Base-by-base conservation (phyloP, 2,888 invertebrate species). In the Fragum fragum region DNA sequence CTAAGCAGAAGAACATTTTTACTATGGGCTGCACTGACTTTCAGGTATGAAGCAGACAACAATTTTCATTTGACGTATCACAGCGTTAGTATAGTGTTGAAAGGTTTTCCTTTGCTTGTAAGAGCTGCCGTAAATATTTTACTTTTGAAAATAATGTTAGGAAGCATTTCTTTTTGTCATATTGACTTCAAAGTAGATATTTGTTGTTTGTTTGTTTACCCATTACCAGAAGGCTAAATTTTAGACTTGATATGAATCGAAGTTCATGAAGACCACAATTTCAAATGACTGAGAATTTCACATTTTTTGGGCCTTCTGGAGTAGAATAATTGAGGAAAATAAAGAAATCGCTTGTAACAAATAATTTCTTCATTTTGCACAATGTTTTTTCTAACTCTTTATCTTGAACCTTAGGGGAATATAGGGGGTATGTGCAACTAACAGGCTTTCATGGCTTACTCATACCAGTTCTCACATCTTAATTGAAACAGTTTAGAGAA, bases 21-120 rank as follows among this genome's bases (percentile, higher is more conserved):
- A 63, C 63, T 1, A 63, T 16, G 57, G 57, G 57, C 23, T 57
- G 57, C 57, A 57, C 57, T 26, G 57, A 57, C 57, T 57, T 57
- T 28, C 57, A 14, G 47, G 47, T 47, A 47, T 14, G 47, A 47
- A 47, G 47, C 47, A 47, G 47, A 47, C 47, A 16, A n/a, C 47
- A 47, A 47, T 47, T 47, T 47, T 47, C 47, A 47, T 47, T 47
- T 47, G 47, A 47, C 47, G 47, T 47, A 47, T 47, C 47, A 47
- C 47, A 47, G 47, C 47, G 47, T 47, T 47, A 47, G 47, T 47
- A 47, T 47, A 47, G 47, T 16, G 47, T 47, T 16, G 47, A 47
- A 47, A 47, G 47, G 47, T 47, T 47, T 47, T 47, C 47, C 47
- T 47, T 47, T 47, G 47, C 47, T 47, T 47, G 47, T 47, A 47